phyloP scores from a whole-genome alignment of 2,797 vertebrate genomes.

The Carcharodon carcharias region DNA sequence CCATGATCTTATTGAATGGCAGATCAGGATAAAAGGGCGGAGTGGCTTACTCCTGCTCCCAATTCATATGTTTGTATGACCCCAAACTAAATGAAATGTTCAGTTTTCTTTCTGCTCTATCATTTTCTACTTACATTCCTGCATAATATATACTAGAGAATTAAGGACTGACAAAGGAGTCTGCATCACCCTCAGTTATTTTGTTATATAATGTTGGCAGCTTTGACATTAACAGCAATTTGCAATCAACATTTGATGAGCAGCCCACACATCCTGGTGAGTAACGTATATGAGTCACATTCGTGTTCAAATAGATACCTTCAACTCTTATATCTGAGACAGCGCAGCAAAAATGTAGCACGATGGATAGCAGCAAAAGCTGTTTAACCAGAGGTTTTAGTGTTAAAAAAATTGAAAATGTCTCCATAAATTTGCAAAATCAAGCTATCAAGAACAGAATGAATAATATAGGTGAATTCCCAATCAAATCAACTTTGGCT shows the following conservation, averaged over 20 bases:
- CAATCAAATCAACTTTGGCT: neutral
- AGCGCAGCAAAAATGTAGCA: neutral
- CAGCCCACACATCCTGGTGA: slow-evolving; percentile 13
- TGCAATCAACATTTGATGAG: neutral
- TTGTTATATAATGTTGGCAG: neutral
- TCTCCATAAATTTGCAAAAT: neutral
- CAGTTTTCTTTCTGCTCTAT: neutral
- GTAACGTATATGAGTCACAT: neutral
- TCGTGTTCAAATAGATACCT: neutral
- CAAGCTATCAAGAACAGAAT: neutral
- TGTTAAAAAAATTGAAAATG: neutral
- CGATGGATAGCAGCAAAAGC: neutral
- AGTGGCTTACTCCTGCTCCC: no score
- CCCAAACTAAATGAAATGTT: neutral
- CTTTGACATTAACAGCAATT: neutral
- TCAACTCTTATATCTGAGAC: neutral
- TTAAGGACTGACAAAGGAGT: neutral
- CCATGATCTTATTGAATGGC: no score
- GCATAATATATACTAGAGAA: neutral
- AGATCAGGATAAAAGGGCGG: no score
- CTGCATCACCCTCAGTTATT: neutral
- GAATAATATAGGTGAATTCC: neutral
- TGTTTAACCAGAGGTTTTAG: neutral
- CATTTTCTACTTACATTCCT: neutral
- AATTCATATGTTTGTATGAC: no score